phyloP scores from a whole-genome alignment of 1,140 invertebrate species.

The Catajapyx aquilonaris region DNA sequence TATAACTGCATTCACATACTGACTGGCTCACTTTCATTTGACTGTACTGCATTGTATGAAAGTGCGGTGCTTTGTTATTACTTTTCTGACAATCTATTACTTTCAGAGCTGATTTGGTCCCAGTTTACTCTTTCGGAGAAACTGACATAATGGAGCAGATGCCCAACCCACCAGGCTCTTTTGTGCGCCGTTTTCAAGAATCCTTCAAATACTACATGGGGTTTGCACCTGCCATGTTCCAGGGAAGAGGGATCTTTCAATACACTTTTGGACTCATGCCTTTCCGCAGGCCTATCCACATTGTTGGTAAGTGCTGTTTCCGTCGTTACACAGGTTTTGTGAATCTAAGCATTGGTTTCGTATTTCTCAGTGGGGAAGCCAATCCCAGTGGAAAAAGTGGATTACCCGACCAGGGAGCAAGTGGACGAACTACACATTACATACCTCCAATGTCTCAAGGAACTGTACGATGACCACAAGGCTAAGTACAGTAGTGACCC shows the following conservation, averaged over 20 bases:
- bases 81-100: no score
- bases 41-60: no score
- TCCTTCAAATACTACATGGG: conserved; percentile 21
- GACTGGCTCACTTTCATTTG: no score
- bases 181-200: conserved; percentile 22
- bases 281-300: conserved; percentile 26
- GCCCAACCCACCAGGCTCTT: conserved; percentile 22
- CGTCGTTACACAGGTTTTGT: no score
- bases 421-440: conserved; percentile 50
- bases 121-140: conserved; percentile 33
- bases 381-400: conserved; percentile 44
- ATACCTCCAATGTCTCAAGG: conserved; percentile 41
- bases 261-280: conserved; percentile 31
- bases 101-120: conserved; percentile 24
- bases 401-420: conserved; percentile 44
- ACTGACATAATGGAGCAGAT: conserved; percentile 28
- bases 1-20: no score
- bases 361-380: conserved; percentile 57
- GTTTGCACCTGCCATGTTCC: conserved; percentile 27
- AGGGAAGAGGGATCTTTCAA: conserved; percentile 30
- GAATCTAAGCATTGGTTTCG: conserved; percentile 8
- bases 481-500: conserved; percentile 42
- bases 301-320: conserved; percentile 20
- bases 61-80: no score
- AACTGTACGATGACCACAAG: conserved; percentile 64